Conservation (phyloP, 2,888 invertebrate genomes). For the Autographa pulchrina region DNA sequence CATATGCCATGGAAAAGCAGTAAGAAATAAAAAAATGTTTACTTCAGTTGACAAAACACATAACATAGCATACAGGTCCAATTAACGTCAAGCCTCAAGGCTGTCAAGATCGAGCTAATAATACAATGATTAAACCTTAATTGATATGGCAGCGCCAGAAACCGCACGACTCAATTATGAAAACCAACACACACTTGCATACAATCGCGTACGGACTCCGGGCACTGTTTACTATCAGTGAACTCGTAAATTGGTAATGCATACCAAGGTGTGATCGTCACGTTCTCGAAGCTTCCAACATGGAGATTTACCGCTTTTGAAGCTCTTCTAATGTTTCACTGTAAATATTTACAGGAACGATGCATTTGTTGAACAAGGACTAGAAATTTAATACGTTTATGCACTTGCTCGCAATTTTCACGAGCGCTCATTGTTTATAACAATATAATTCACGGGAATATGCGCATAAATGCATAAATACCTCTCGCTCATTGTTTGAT, state of each 20-base stretch:
- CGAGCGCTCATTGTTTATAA: not conserved
- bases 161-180: not conserved
- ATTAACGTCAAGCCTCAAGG: too few relatives aligned
- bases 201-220: not conserved
- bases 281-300: conserved; percentile 1
- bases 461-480: too few relatives aligned
- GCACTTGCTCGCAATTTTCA: not conserved
- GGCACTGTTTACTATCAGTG: not conserved
- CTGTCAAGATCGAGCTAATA: conserved; percentile 1
- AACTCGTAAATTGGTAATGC: not conserved
- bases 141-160: not conserved
- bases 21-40: too few relatives aligned
- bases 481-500: too few relatives aligned
- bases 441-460: too few relatives aligned
- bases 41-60: too few relatives aligned
- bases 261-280: conserved; percentile 1
- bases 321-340: not conserved
- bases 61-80: not conserved
- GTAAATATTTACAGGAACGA: not conserved
- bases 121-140: conserved; percentile 1
- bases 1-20: too few relatives aligned
- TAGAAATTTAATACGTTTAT: not conserved
- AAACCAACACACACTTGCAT: not conserved
- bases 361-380: not conserved
- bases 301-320: conserved; percentile 1